Evolutionary conservation across 2,797 vertebrate species (phyloP).

Genomic region (Tragopan temminckii): DNA sequence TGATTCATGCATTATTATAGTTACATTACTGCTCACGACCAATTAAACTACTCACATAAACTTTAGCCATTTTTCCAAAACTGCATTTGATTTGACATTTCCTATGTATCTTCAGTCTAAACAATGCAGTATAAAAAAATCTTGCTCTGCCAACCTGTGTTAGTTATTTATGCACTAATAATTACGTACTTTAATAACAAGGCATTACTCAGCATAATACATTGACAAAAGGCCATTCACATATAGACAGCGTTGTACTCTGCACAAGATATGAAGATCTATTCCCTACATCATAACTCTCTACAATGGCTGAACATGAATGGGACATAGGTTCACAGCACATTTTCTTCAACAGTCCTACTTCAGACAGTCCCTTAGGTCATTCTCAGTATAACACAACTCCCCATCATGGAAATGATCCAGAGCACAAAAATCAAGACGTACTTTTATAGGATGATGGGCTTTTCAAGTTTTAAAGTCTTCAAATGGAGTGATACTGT

Average conservation of each 20-base stretch:
- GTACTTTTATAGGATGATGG: not conserved
- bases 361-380: not conserved
- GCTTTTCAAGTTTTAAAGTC: not conserved
- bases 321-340: not conserved
- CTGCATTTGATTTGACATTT: not conserved
- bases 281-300: not conserved
- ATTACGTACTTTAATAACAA: too few species aligned
- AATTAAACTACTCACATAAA: not conserved
- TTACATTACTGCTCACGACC: not conserved
- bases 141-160: not conserved
- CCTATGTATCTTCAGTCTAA: not conserved
- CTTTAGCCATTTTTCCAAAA: not conserved
- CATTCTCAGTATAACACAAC: not conserved
- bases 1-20: too few species aligned
- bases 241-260: not conserved
- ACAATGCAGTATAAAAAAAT: not conserved
- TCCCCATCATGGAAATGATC: not conserved
- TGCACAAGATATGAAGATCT: not conserved
- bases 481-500: not conserved
- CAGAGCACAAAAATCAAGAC: not conserved
- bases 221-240: not conserved
- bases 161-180: not conserved
- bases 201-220: not conserved
- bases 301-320: not conserved
- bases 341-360: not conserved